Conservation (phyloP, 2,888 invertebrate species). For the Drosophila tripunctata region DNA sequence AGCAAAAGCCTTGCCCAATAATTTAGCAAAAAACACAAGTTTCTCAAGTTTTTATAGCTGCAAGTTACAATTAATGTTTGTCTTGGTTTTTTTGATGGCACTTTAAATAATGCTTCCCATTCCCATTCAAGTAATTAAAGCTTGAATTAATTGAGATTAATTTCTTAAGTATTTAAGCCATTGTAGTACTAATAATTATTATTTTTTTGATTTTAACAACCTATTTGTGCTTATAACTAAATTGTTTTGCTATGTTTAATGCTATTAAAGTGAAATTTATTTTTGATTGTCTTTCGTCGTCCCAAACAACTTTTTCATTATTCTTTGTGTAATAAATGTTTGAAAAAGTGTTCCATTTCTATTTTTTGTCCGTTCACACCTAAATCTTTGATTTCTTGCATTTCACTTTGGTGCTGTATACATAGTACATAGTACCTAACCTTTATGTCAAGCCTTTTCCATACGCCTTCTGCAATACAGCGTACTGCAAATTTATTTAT, state of each 20-base stretch:
- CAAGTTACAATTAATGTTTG: not conserved
- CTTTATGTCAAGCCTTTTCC: constrained; percentile 55
- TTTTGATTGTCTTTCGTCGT: no score
- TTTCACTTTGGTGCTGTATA: constrained; percentile 50
- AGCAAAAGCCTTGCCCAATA: not conserved
- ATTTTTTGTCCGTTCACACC: constrained; percentile 41
- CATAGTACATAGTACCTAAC: constrained; percentile 59
- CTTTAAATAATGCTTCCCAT: not conserved
- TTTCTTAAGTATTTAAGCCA: not conserved
- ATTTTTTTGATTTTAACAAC: not conserved
- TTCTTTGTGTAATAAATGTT: constrained; percentile 79
- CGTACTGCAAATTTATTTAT: constrained; percentile 71
- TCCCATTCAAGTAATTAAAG: not conserved
- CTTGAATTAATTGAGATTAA: not conserved
- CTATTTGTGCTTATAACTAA: constrained; percentile 1
- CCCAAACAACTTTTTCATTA: constrained; percentile 71
- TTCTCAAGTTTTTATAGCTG: constrained; percentile 14
- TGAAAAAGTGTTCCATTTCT: constrained; percentile 59
- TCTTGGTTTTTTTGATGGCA: not conserved
- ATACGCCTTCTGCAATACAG: constrained; percentile 42
- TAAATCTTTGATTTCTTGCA: constrained; percentile 76
- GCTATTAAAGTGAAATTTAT: no score
- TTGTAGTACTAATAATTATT: not conserved
- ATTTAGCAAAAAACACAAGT: constrained; percentile 21
- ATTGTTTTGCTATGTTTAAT: no score